phyloP scores from a whole-genome alignment of 2,888 invertebrate genomes.

The Rhyacophila evoluta region DNA sequence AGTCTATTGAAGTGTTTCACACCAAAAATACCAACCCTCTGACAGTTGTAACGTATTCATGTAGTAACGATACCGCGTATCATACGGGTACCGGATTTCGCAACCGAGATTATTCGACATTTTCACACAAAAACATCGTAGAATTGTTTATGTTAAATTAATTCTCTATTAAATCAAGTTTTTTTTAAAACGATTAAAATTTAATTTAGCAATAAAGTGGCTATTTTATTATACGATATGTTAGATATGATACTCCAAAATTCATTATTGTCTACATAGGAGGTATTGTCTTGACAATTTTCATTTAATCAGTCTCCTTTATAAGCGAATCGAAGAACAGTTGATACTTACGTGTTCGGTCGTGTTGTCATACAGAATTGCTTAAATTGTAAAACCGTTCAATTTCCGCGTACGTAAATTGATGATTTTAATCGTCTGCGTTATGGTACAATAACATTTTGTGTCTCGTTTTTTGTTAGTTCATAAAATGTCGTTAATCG shows the following conservation, averaged over 20 bases:
- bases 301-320: background rate
- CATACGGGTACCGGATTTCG: background rate
- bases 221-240: no score
- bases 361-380: background rate
- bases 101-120: background rate
- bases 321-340: background rate
- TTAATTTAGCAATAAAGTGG: no score
- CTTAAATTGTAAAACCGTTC: background rate
- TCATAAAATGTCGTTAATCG: background rate
- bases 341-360: background rate
- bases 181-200: no score
- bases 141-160: no score
- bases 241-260: no score
- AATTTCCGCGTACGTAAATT: background rate
- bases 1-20: constrained; percentile 20
- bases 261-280: background rate
- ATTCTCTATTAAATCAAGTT: no score
- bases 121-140: no score
- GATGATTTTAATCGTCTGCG: background rate
- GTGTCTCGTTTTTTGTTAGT: background rate
- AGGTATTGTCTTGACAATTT: background rate
- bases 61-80: background rate
- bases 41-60: background rate
- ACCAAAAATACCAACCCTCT: constrained; percentile 6
- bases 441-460: background rate